Evolutionary conservation across 2,888 invertebrate genomes (phyloP).

Genomic region (Agrypnus murinus): DNA sequence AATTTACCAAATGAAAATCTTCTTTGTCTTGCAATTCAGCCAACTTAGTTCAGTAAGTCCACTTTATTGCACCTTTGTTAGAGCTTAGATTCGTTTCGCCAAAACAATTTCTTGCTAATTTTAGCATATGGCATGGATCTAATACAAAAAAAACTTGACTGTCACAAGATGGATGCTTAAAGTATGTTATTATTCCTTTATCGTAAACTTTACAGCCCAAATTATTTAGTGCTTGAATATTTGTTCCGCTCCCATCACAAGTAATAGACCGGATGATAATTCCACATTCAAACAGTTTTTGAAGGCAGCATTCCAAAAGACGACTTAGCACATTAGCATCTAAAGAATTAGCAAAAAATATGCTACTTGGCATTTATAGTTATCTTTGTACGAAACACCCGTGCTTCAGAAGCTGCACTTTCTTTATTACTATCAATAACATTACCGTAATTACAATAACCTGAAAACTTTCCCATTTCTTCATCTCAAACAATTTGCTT

Average conservation of each 20-base stretch:
- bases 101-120: conserved; percentile 19
- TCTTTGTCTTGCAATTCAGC: neutral
- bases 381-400: conserved; percentile 43
- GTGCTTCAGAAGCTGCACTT: conserved; percentile 40
- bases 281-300: conserved; percentile 38
- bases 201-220: neutral
- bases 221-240: conserved; percentile 26
- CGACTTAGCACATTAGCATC: conserved; percentile 43
- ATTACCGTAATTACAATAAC: conserved; percentile 33
- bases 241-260: conserved; percentile 39
- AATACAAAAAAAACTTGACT: conserved; percentile 19
- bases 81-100: neutral
- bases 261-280: conserved; percentile 39
- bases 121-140: conserved; percentile 31
- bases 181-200: neutral
- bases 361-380: conserved; percentile 44
- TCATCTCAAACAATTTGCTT: conserved; percentile 40
- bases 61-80: neutral
- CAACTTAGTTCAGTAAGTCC: neutral
- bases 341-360: conserved; percentile 42
- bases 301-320: no score
- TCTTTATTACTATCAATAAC: conserved; percentile 33
- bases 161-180: neutral
- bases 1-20: neutral
- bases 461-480: conserved; percentile 29